Percentiles rank a stretch among this genome's conserved stretches.
These are phyloP conservation scores for Pollimyrus isidori DNA, from an alignment of 2,113 vertebrate species.

Conservation along the genomic window DNA sequence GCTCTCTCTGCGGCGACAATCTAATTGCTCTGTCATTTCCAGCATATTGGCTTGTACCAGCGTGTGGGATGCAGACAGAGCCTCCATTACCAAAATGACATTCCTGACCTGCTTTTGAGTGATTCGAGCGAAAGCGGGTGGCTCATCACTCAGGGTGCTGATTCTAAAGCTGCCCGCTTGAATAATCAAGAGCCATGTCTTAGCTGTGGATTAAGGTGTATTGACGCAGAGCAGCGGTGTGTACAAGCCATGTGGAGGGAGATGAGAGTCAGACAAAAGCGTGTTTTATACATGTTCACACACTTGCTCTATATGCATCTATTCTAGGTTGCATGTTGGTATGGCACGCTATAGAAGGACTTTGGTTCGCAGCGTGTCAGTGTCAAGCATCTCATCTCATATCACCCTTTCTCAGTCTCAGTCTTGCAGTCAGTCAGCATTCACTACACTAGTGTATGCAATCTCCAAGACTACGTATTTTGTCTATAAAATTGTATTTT, in stretches of 20 bases:
- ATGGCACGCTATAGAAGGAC: not conserved
- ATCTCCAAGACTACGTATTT: not conserved
- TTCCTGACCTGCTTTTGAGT: not conserved
- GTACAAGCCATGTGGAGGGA: not conserved
- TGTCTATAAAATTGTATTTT: not conserved
- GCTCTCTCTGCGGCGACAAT: not conserved
- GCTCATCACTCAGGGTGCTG: not conserved
- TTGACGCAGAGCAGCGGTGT: not conserved
- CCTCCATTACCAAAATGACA: not conserved
- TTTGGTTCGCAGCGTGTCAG: not conserved
- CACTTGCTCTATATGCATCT: not conserved
- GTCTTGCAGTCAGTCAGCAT: not conserved
- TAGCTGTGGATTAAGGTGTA: not conserved
- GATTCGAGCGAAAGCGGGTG: not conserved
- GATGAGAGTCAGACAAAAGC: not conserved
- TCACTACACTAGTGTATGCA: not conserved
- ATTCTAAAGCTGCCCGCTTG: not conserved
- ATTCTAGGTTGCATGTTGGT: not conserved
- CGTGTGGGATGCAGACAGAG: not conserved
- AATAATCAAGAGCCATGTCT: not conserved
- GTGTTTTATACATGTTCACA: not conserved
- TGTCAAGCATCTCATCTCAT: not conserved
- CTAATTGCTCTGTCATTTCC: not conserved
- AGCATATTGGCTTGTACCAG: not conserved
- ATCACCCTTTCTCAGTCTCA: not conserved